Evolutionary conservation across 1,140 invertebrate species (phyloP), one percentile per base, ranked within the genome.

Genomic region (Luehdorfia chinensis): DNA sequence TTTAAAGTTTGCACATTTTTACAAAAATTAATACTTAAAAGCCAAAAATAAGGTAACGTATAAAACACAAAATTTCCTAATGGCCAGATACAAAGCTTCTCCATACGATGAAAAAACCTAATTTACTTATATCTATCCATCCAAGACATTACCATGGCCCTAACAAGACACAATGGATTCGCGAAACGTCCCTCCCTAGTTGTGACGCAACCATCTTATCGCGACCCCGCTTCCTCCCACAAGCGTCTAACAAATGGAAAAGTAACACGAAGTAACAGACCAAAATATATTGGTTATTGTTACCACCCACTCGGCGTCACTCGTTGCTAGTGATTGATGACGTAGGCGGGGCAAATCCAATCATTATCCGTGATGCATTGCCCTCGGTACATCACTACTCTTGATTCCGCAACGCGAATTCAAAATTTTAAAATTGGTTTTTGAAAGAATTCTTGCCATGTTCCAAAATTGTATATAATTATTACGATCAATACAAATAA

Each of bases 291-390:
- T 64, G 72, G 74, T 49, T 49, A 48, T 50, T 48, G 18, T 47
- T 56, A 31, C 68, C 71, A 74, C 77, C 67, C 68, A 74, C 71
- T 71, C 52, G 21, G 63, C 65, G 73, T 79, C 79, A 80, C 56
- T 78, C 66, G 70, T 75, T 62, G 51, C 55, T 50, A 65, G 76
- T 83, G 81, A 85, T 85, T 74, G 81, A 85, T 85, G 81, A 75
- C 66, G 71, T 68, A 83, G 81, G 81, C 81, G 81, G 75, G 77
- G 81, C 77, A 69, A 77, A 76, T 84, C 81, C 79, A 81, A 85
- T 85, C 81, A 81, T 84, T 84, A 85, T 79, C 70, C 69, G 63
- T 85, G 81, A 85, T 81, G 78, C 77, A 85, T 73, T 73, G 74
- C 72, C 67, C 65, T 50, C 74, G 65, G 78, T 74, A 83, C 75